Evolutionary conservation across 2,797 vertebrate species (phyloP), one percentile per base, ranked within the genome.

Genomic region (Chanos chanos): DNA sequence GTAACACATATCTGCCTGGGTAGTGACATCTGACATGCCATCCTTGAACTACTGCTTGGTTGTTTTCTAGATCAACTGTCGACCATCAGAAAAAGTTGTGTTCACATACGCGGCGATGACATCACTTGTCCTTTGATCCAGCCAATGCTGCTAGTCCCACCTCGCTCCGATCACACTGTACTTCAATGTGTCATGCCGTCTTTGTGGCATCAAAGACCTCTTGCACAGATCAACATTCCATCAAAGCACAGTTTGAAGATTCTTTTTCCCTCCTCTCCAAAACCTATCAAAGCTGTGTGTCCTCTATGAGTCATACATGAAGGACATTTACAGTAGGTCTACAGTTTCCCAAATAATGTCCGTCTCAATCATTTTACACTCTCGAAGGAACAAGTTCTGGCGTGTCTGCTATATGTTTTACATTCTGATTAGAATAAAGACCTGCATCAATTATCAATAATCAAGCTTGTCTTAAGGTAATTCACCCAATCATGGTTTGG

Each of bases 81-180:
- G 54, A 31, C 40, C 25, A 59, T 53, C 59, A 65, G 51, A 58
- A 31, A 25, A 53, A 40, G 43, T 34, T 15, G 12, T 45, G 49
- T 43, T 63, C 55, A 34, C 53, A 61, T 37, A 21, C 19, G 7
- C 15, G 5, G 60, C 61, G 10, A 53, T 63, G 50, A 70, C 58
- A 45, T 44, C 19, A 33, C 68, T 51, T 61, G 47, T 71, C 47
- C 69, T 76, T 77, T 82, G 76, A 82, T 77, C 61, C 67, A 47
- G 43, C 51, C 49, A 61, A 63, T 66, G 48, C 51, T 44, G 43
- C 44, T 40, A 52, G 28, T 39, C 39, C 51, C 57, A 30, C 4
- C 61, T 63, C 45, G 52, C n/a, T 25, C 61, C 43, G n/a, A 56
- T 55, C 41, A 15, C 24, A 43, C 62, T 56, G 34, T 47, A 49